phyloP scores from a whole-genome alignment of 2,113 vertebrate species.

The Salvator merianae region DNA sequence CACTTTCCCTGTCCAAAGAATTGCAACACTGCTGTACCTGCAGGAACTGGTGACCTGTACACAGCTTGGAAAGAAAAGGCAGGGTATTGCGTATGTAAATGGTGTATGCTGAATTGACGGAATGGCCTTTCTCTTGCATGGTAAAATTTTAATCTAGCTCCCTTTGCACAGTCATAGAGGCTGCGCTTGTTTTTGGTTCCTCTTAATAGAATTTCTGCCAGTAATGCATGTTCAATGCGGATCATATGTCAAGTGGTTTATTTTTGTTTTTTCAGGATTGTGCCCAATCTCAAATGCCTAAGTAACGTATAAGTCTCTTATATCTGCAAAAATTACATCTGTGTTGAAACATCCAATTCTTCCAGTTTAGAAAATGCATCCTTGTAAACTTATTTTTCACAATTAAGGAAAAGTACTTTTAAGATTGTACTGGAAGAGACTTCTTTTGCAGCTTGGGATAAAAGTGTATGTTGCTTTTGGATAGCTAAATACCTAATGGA shows the following conservation, averaged over 20 bases:
- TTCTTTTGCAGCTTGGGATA: background rate
- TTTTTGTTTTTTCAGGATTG: constrained; percentile 13
- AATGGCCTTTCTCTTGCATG: constrained; percentile 29
- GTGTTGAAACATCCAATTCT: background rate
- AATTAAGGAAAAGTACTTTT: background rate
- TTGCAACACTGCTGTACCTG: background rate
- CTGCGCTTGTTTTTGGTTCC: background rate
- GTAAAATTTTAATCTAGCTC: background rate
- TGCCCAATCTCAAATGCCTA: background rate
- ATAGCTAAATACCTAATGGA: background rate
- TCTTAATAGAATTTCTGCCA: background rate
- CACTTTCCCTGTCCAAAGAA: background rate
- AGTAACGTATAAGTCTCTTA: constrained; percentile 17
- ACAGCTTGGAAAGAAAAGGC: background rate
- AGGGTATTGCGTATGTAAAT: background rate
- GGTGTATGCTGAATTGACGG: background rate
- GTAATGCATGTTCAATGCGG: constrained; percentile 13
- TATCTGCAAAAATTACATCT: constrained; percentile 23
- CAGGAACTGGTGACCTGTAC: background rate
- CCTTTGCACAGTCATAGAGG: constrained; percentile 13
- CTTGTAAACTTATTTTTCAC: background rate
- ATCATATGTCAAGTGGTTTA: background rate
- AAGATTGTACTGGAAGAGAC: background rate
- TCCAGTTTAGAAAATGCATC: constrained; percentile 6
- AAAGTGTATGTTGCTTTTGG: background rate